phyloP scores from a whole-genome alignment of 2,888 invertebrate species.

The Syritta pipiens region DNA sequence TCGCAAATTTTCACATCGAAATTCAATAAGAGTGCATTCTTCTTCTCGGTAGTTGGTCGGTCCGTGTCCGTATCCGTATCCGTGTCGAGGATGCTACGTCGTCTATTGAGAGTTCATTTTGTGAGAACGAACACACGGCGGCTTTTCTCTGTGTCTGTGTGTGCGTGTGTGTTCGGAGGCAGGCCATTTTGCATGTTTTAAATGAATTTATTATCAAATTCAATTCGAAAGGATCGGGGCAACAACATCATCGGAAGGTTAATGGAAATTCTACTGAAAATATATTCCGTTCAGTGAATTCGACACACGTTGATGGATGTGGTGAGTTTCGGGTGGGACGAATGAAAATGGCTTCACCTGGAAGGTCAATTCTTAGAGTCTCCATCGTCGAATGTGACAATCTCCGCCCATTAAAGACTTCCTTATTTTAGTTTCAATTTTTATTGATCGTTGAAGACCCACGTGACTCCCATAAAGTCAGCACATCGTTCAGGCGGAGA shows the following conservation, averaged over 20 bases:
- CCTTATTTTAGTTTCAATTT: too few relatives aligned
- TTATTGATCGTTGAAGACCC: too few relatives aligned
- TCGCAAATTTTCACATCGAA: slow-evolving; percentile 57
- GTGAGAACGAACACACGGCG: slow-evolving; percentile 35
- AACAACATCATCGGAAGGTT: slow-evolving; percentile 28
- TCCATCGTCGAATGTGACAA: too few relatives aligned
- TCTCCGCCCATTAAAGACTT: too few relatives aligned
- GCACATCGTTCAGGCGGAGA: too few relatives aligned
- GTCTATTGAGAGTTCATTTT: slow-evolving; percentile 45
- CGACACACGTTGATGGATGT: too few relatives aligned
- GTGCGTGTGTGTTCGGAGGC: too few relatives aligned
- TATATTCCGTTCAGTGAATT: too few relatives aligned
- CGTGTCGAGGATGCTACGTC: background rate
- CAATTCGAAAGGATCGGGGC: slow-evolving; percentile 27
- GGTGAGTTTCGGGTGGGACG: too few relatives aligned
- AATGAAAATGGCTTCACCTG: too few relatives aligned
- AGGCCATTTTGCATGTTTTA: slow-evolving; percentile 50
- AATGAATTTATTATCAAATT: slow-evolving; percentile 64
- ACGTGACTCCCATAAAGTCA: too few relatives aligned
- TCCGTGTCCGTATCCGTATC: background rate
- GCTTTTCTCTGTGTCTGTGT: background rate
- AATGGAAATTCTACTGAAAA: slow-evolving; percentile 52
- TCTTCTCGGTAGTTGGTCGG: background rate
- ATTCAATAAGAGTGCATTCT: slow-evolving; percentile 57
- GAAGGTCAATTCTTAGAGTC: too few relatives aligned